phyloP scores from a whole-genome alignment of 2,888 invertebrate species.

The Timema cristinae region DNA sequence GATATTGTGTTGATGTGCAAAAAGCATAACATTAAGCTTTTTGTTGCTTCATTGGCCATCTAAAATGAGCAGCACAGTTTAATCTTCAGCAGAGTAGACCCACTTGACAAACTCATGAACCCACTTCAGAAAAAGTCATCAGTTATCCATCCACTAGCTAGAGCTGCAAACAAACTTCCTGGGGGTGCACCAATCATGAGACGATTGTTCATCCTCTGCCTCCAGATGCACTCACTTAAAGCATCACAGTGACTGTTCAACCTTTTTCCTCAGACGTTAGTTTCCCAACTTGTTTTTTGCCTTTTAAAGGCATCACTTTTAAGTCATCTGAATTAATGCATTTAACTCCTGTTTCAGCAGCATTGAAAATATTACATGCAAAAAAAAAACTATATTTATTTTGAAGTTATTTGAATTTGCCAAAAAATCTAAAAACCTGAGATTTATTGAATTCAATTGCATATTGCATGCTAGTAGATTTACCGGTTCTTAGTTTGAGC shows the following conservation, averaged over 20 bases:
- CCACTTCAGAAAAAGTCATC: slow-evolving; percentile 23
- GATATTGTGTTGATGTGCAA: slow-evolving; percentile 32
- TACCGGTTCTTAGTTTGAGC: slow-evolving; percentile 26
- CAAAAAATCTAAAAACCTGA: slow-evolving; percentile 28
- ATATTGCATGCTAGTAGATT: no score
- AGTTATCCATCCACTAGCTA: slow-evolving; percentile 27
- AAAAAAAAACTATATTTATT: slow-evolving; percentile 22
- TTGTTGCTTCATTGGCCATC: slow-evolving; percentile 35
- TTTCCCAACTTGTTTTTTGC: slow-evolving; percentile 32
- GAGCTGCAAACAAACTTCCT: slow-evolving; percentile 22
- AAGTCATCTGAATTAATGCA: slow-evolving; percentile 25
- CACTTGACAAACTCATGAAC: slow-evolving; percentile 24
- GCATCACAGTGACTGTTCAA: slow-evolving; percentile 28
- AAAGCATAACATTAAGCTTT: slow-evolving; percentile 33
- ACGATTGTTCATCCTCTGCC: slow-evolving; percentile 24
- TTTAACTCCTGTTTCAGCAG: slow-evolving; percentile 31
- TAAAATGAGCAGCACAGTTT: slow-evolving; percentile 33
- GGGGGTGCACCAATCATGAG: slow-evolving; percentile 30
- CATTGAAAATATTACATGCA: slow-evolving; percentile 29
- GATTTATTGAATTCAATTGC: slow-evolving; percentile 1
- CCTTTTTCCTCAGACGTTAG: slow-evolving; percentile 33
- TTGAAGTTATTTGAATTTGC: slow-evolving; percentile 20
- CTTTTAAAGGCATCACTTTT: slow-evolving; percentile 28
- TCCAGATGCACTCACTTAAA: slow-evolving; percentile 32
- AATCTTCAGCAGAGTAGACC: slow-evolving; percentile 27